Evolutionary conservation across 2,888 invertebrate species (phyloP), one percentile per base, ranked within the genome.

Genomic region (Ashinkailepas kermadecensis): DNA sequence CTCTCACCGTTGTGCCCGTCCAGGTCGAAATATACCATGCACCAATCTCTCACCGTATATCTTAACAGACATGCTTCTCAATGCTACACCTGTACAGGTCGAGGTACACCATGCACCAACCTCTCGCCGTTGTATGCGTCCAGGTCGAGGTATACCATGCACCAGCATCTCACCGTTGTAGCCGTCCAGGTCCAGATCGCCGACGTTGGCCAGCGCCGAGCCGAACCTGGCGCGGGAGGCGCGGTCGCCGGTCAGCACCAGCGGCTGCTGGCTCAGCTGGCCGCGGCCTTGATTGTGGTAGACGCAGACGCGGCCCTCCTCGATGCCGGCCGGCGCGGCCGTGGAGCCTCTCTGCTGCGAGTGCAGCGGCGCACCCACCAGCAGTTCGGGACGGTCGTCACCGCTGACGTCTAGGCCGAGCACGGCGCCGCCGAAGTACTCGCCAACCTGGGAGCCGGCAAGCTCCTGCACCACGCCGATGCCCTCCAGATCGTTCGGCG

Each of bases 291-390:
- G 58, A 56, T 81, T 81, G 62, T n/a, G 18, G 39, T 78, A 83
- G 18, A 83, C 65, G 58, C 83, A 83, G 18, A 83, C 83, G 21
- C 79, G 62, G 12, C 83, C 83, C 15, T 81, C 79, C 62, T 83
- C 83, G 56, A 56, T 67, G 57, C 79, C 58, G 25, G 23, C 58
- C 13, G 79, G 23, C 6, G 79, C 74, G 18, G 54, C 79, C 13
- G 56, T 23, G 23, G 58, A 39, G 21, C 10, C 21, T 13, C 10
- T 67, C 54, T 10, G 64, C 25, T 57, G 67, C 54, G 85, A 84
- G 80, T 81, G 85, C 58, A 86, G 83, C 56, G 87, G 87, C 2
- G 87, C 87, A 9, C 87, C 87, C 23, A 87, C 86, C 56, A 87
- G 82, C 15, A 87, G 84, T 81, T 87, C 87, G 81, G 86, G 86